A percentile compares a stretch with the other conserved stretches of the same genome.
These are phyloP conservation scores for Zaprionus gabonicus DNA, from an alignment of 1,140 invertebrate species.

Conservation along the genomic window DNA sequence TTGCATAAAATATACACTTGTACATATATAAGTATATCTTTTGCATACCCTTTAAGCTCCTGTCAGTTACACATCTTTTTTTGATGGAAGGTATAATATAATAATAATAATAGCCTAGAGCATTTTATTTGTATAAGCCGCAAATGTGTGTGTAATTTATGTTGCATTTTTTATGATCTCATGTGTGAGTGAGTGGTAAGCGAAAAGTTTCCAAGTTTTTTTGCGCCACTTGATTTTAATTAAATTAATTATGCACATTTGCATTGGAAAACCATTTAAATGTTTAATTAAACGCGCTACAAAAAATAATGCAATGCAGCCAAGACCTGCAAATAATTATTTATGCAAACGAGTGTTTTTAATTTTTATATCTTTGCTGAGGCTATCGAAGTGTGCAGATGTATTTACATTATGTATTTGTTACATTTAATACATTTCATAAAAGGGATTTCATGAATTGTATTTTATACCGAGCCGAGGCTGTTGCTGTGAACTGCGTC, in stretches of 20 bases:
- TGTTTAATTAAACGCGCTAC: slow-evolving; percentile 67
- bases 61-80: background rate
- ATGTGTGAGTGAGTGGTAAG: slow-evolving; percentile 15
- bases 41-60: background rate
- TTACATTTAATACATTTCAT: slow-evolving; percentile 18
- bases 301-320: slow-evolving; percentile 16
- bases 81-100: slow-evolving; percentile 2
- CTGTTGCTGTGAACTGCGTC: background rate
- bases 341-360: slow-evolving; percentile 52
- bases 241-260: slow-evolving; percentile 80
- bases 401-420: background rate
- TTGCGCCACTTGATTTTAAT: slow-evolving; percentile 64
- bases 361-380: slow-evolving; percentile 18
- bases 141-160: slow-evolving; percentile 29
- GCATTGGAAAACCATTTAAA: slow-evolving; percentile 76
- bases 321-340: slow-evolving; percentile 22
- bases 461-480: too few species aligned
- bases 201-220: slow-evolving; percentile 23
- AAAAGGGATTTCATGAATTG: background rate
- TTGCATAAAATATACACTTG: background rate
- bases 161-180: slow-evolving; percentile 33
- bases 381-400: background rate
- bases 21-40: background rate
- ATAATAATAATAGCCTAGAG: slow-evolving; percentile 39
- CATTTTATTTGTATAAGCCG: slow-evolving; percentile 67